Percentiles rank a stretch among this genome's conserved stretches.
Evolutionary conservation across 2,113 vertebrate species (phyloP).

Genomic region (Pitta sordida): DNA sequence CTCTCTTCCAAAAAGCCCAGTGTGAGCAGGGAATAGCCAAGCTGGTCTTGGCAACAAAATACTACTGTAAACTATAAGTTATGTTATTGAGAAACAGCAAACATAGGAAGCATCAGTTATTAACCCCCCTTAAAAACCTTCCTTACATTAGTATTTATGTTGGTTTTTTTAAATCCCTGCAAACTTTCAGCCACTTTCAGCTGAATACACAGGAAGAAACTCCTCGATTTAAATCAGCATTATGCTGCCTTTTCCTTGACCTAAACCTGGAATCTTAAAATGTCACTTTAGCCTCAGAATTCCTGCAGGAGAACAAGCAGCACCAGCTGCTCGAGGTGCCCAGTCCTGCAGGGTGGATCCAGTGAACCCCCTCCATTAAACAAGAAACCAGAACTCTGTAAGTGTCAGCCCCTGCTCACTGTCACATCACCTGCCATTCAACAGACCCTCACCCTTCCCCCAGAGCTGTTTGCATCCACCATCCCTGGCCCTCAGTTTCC

Average conservation of each 20-base stretch:
- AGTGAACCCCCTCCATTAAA: not conserved
- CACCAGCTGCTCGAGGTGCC: rapidly evolving
- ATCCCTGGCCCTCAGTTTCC: not conserved
- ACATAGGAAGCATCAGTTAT: rapidly evolving
- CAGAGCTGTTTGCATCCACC: not conserved
- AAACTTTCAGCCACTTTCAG: not conserved
- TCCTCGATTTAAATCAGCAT: not conserved
- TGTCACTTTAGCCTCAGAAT: not conserved
- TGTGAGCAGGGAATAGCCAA: not conserved
- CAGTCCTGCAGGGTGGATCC: not conserved
- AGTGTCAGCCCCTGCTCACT: not conserved
- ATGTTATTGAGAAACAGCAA: not conserved
- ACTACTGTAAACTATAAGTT: not conserved
- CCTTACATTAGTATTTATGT: not conserved
- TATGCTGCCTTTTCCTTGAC: not conserved
- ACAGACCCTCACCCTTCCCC: not conserved
- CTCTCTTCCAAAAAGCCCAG: not conserved
- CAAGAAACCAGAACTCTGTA: not conserved
- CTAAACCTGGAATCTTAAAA: not conserved
- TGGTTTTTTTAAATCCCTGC: not conserved
- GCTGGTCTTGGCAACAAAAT: not conserved
- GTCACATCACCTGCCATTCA: not conserved
- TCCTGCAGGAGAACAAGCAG: not conserved
- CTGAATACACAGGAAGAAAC: not conserved
- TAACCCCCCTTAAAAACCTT: not conserved